Conservation (phyloP, 2,888 invertebrate species). For the Hecatera dysodea region DNA sequence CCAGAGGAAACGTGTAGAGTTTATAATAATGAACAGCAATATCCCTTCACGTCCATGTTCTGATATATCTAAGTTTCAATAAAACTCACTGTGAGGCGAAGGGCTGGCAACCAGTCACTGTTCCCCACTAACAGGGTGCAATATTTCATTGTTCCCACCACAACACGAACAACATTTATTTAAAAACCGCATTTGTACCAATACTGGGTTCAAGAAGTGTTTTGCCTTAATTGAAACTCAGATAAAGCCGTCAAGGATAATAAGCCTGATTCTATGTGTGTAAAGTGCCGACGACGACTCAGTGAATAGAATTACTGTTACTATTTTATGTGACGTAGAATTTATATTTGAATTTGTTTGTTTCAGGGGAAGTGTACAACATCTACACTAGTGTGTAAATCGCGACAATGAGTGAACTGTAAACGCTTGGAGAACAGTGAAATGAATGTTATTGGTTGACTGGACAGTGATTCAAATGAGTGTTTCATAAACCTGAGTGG, state of each 20-base stretch:
- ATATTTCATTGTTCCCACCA: conserved; percentile 29
- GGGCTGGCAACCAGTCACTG: conserved; percentile 37
- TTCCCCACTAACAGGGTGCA: conserved; percentile 24
- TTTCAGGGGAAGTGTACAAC: conserved; percentile 39
- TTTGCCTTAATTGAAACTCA: conserved; percentile 49
- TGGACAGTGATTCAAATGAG: conserved; percentile 65
- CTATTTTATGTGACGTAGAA: conserved; percentile 5
- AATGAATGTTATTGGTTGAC: conserved; percentile 46
- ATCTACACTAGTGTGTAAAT: conserved; percentile 1
- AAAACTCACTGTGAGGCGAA: conserved; percentile 18
- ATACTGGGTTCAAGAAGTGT: conserved; percentile 33
- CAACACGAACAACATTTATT: conserved; percentile 26
- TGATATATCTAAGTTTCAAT: conserved; percentile 19
- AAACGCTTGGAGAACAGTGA: conserved; percentile 34
- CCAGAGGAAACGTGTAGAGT: conserved; percentile 13
- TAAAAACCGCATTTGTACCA: conserved; percentile 26
- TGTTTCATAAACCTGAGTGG: conserved; percentile 65
- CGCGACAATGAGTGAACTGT: conserved; percentile 34
- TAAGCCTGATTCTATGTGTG: conserved; percentile 27
- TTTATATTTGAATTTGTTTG: conserved; percentile 19
- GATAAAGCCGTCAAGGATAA: conserved; percentile 29
- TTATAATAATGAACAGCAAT: conserved; percentile 41
- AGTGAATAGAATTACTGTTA: conserved; percentile 18
- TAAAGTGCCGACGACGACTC: conserved; percentile 4
- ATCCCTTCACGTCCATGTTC: conserved; percentile 28